Percentiles rank a stretch among this genome's conserved stretches.
Conservation (phyloP, 2,797 vertebrate species). For the Poecilia picta region DNA sequence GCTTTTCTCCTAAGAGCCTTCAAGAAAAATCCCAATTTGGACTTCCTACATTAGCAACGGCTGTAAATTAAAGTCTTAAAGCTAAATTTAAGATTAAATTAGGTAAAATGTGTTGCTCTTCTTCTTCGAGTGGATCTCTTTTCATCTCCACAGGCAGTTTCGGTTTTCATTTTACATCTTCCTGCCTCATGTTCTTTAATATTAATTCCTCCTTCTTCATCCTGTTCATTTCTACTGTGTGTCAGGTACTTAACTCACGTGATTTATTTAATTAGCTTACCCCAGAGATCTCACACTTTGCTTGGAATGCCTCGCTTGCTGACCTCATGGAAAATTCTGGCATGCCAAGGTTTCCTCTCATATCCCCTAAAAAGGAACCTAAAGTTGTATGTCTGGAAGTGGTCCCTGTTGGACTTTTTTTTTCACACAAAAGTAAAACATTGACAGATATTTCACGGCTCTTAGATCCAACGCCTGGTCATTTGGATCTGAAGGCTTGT, state of each 20-base stretch:
- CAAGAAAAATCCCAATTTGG: constrained; percentile 44
- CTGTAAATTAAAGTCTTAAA: constrained; percentile 62
- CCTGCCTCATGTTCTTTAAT: constrained; percentile 15
- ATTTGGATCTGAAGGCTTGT: constrained; percentile 47
- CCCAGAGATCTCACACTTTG: constrained; percentile 72
- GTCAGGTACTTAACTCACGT: constrained; percentile 75
- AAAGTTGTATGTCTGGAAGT: constrained; percentile 66
- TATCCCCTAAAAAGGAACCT: constrained; percentile 83
- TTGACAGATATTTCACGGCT: constrained; percentile 29
- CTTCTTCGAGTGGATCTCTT: background rate
- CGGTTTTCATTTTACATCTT: constrained; percentile 13
- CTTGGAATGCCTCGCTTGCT: constrained; percentile 72
- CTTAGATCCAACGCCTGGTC: constrained; percentile 37
- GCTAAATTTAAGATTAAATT: constrained; percentile 33
- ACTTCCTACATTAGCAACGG: constrained; percentile 61
- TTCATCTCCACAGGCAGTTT: constrained; percentile 16
- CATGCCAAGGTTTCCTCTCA: constrained; percentile 78
- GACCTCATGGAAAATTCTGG: constrained; percentile 80
- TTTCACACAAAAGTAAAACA: constrained; percentile 54
- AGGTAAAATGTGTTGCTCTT: constrained; percentile 6
- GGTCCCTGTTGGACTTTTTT: constrained; percentile 50
- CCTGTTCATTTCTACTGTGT: constrained; percentile 58
- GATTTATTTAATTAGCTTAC: constrained; percentile 76
- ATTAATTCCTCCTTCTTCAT: constrained; percentile 41
- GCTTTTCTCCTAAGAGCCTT: constrained; percentile 63